Conservation (phyloP, 2,888 invertebrate species). For the Plusia festucae region DNA sequence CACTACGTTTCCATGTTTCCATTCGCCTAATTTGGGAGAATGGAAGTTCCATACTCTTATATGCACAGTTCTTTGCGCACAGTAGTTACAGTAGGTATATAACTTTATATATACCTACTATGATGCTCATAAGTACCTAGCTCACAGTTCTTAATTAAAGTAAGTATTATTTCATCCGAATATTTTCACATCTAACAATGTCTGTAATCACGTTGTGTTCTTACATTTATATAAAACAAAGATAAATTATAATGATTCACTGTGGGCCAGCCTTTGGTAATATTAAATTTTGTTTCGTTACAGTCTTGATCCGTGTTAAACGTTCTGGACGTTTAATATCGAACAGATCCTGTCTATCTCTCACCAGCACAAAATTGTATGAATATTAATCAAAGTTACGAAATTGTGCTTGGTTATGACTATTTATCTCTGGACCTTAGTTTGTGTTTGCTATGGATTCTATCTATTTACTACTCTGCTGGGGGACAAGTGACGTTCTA, state of each 20-base stretch:
- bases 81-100: too few relatives aligned
- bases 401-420: not conserved
- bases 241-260: not conserved
- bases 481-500: too few relatives aligned
- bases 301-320: slow-evolving; percentile 1
- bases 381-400: not conserved
- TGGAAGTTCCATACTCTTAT: not conserved
- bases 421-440: not conserved
- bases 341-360: not conserved
- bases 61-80: not conserved
- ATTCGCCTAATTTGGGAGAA: slow-evolving; percentile 1
- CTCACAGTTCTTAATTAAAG: too few relatives aligned
- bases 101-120: too few relatives aligned
- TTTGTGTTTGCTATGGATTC: too few relatives aligned
- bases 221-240: not conserved
- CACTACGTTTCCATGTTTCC: not conserved
- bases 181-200: not conserved
- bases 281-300: slow-evolving; percentile 5
- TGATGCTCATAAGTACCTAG: too few relatives aligned
- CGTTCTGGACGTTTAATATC: slow-evolving; percentile 3
- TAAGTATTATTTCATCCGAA: not conserved
- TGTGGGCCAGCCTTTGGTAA: not conserved
- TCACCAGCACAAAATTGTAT: not conserved
- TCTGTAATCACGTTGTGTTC: not conserved
- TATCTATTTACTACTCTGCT: too few relatives aligned